Evolutionary conservation across 2,113 vertebrate species (phyloP), one percentile per base, ranked within the genome.

Genomic region (Alosa alosa): DNA sequence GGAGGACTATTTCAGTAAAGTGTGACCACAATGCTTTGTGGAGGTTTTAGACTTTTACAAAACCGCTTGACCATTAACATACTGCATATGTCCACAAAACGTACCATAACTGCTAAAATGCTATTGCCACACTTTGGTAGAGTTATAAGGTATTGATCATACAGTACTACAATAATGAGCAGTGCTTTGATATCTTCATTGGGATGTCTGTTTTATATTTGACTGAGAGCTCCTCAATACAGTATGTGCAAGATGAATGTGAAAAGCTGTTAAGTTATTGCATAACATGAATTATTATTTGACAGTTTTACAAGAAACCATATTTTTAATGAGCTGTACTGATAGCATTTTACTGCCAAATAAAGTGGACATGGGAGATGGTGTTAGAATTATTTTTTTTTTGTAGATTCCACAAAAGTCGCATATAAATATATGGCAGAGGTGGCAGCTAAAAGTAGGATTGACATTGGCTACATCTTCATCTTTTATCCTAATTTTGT

Each of bases 271-370:
- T 78, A 17, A 78, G 72, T 78, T 78, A 78, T 78, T 17, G 31
- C 4, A 78, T 18, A 31, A 78, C 39, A 39, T 78, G 13, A 6
- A 78, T 78, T 39, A 78, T 78, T 78, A 78, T 78, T 78, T 31
- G 72, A 39, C 72, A 78, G 72, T 36, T 78, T 78, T 78, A 78
- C 72, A 39, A 36, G 36, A 78, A 78, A 78, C 72, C 13, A 78
- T 78, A 1, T 41, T 39, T 78, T 78, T 78, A 36, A 78, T 39
- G 36, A 11, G 72, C 72, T 41, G 72, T 78, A 78, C 72, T 78
- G 72, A 78, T 39, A 78, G 25, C 31, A 78, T 78, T 78, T 78
- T 78, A 78, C 72, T 78, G 72, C 39, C 72, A 78, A 78, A 78
- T 78, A 18, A 78, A 78, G 39, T 36, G 25, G 31, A 18, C 72